A percentile compares a stretch with the other conserved stretches of the same genome.
phyloP scores from a whole-genome alignment of 2,113 vertebrate genomes.

The Carassius carassius region DNA sequence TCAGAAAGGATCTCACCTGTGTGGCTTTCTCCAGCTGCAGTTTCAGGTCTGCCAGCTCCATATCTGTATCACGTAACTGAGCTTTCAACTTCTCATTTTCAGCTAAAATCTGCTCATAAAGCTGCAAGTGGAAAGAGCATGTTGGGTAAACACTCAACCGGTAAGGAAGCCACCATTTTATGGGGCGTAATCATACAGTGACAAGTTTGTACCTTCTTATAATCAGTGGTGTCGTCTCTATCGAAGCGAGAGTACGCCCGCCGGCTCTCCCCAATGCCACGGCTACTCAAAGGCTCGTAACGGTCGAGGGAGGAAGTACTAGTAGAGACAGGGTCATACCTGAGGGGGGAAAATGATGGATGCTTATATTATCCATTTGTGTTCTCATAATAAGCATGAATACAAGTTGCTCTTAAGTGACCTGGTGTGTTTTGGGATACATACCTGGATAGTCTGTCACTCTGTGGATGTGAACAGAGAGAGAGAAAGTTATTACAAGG shows the following conservation, averaged over 20 bases:
- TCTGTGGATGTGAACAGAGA: constrained; percentile 31
- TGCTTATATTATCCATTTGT: not conserved
- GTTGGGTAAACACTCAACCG: not conserved
- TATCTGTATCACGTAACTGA: constrained; percentile 93
- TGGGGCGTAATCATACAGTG: not conserved
- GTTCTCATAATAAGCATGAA: not conserved
- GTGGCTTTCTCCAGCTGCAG: constrained; percentile 95
- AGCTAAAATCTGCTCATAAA: constrained; percentile 96
- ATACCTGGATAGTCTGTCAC: constrained; percentile 43
- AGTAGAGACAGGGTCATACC: constrained; percentile 77
- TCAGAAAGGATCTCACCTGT: constrained; percentile 78
- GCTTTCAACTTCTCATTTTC: constrained; percentile 98
- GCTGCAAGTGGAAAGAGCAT: constrained; percentile 72
- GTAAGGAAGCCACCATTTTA: not conserved
- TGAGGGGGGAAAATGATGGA: constrained; percentile 59
- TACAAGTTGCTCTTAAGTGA: not conserved
- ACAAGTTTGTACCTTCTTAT: constrained; percentile 85
- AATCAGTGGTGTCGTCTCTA: constrained; percentile 90
- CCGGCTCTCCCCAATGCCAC: constrained; percentile 84
- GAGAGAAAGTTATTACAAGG: constrained; percentile 35
- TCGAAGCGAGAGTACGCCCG: constrained; percentile 86
- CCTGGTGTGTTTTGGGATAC: not conserved
- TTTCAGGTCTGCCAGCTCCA: constrained; percentile 94
- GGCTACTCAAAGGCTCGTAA: constrained; percentile 79
- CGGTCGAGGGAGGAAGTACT: constrained; percentile 79